Evolutionary conservation across 2,113 vertebrate species (phyloP), one percentile per base, ranked within the genome.

Genomic region (Peucedramus taeniatus): DNA sequence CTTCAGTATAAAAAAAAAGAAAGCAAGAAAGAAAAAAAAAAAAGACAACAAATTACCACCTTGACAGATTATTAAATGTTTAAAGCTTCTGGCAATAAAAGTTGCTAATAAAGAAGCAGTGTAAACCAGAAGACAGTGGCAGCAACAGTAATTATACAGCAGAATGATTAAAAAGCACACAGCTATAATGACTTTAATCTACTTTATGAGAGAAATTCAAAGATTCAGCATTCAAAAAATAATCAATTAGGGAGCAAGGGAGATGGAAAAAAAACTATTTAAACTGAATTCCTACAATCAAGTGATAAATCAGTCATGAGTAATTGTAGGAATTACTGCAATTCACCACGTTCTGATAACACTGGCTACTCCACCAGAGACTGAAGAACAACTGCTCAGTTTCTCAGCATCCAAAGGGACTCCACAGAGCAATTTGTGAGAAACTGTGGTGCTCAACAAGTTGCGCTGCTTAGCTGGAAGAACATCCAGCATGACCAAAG

Each of bases 111-210:
- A 96, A 97, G 91, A 89, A 71, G 76, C 65, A 35, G 51, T 68
- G 56, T 66, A 93, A 82, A 95, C 80, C 42, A 97, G 88, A 94
- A 81, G 68, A 94, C 82, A 94, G 78, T 57, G 47, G 64, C 31
- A 94, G 70, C 74, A 92, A 93, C 47, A 80, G 96, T 91, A 95
- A 97, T 96, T 97, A 94, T 70, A 78, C 75, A 96, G 85, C 57
- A 96, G 91, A 91, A 97, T 97, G 95, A 98, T 97, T 97, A 96
- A 98, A 96, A 93, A 97, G 94, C 93, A 93, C 15, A 45, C 83
- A 95, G 78, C 63, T 76, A 71, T 96, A 97, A 97, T 97, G 89
- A 95, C 97, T 92, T 88, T 95, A 96, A 96, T 97, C 92, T 90
- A 44, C 96, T 97, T 97, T 97, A 82, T 92, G 88, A 93, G 71